Evolutionary conservation across 2,797 vertebrate genomes (phyloP).

Genomic region (Thripadectes ignobilis): DNA sequence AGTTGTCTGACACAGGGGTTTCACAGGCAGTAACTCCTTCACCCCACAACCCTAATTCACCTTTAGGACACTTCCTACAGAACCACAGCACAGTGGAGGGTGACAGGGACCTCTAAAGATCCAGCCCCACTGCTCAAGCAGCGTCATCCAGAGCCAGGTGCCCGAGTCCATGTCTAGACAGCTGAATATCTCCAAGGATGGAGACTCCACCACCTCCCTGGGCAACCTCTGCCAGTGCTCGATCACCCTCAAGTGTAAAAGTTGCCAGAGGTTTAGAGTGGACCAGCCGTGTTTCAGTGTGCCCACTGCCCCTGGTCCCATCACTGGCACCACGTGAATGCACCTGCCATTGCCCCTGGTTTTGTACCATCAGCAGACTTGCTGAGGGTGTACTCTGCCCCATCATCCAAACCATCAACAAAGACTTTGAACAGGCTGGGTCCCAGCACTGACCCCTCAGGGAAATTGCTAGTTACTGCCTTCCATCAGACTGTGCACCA

Average conservation of each 20-base stretch:
- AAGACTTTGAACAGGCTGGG: background rate
- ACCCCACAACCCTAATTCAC: background rate
- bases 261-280: background rate
- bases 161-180: background rate
- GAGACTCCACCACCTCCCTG: background rate
- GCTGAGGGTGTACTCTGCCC: background rate
- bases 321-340: background rate
- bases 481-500: background rate
- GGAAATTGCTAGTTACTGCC: background rate
- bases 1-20: background rate
- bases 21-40: background rate
- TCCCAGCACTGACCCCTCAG: background rate
- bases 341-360: background rate
- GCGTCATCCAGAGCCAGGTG: background rate
- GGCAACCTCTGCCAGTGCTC: background rate
- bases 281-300: rapidly evolving
- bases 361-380: background rate
- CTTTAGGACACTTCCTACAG: background rate
- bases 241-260: background rate
- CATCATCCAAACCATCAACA: background rate
- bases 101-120: background rate
- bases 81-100: background rate
- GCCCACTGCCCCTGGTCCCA: rapidly evolving
- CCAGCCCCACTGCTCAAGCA: background rate
- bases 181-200: background rate